phyloP scores from a whole-genome alignment of 2,113 vertebrate genomes.

The Nycticryphes semicollaris region DNA sequence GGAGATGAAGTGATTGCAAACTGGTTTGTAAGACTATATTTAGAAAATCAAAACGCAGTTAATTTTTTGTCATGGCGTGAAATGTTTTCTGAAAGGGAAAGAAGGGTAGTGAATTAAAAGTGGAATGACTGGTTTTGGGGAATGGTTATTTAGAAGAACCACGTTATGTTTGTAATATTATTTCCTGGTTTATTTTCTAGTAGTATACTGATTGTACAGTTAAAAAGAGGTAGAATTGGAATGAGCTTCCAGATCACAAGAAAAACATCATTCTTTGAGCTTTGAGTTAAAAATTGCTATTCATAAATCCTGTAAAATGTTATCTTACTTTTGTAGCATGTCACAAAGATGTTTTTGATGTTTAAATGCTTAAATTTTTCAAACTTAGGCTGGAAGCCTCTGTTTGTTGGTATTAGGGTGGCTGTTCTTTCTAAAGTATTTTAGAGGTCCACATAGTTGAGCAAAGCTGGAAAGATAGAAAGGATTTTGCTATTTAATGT shows the following conservation, averaged over 20 bases:
- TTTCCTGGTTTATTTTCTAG: background rate
- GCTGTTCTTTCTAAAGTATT: background rate
- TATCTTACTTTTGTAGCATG: background rate
- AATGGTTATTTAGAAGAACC: background rate
- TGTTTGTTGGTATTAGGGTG: background rate
- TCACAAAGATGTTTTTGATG: background rate
- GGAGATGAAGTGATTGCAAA: background rate
- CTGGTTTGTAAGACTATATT: background rate
- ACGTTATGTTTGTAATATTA: background rate
- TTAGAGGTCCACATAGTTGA: background rate
- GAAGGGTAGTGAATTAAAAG: background rate
- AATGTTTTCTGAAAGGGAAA: background rate
- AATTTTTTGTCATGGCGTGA: background rate
- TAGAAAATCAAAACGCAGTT: background rate
- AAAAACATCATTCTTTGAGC: background rate
- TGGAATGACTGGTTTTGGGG: background rate
- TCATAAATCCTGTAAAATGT: background rate
- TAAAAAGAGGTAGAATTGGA: background rate
- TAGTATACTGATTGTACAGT: background rate
- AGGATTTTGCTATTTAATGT: background rate
- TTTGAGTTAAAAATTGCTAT: background rate
- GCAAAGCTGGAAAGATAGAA: background rate
- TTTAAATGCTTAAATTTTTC: background rate
- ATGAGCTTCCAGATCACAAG: background rate
- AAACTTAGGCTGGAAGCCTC: background rate